Conservation (phyloP, 2,888 invertebrate species). For the Parascotia fuliginaria region DNA sequence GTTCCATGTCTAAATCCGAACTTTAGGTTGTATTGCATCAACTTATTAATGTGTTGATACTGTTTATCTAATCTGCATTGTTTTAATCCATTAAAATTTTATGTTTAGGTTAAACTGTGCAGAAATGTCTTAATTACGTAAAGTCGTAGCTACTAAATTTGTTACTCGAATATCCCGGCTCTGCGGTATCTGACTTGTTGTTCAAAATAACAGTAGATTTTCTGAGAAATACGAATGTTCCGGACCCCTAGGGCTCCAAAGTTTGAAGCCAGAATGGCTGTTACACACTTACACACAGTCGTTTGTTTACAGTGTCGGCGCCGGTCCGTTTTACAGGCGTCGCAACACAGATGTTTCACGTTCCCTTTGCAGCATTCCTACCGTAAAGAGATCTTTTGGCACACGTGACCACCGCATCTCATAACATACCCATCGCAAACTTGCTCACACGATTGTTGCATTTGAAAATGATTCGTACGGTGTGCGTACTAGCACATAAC, state of each 20-base stretch:
- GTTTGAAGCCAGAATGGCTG: constrained; percentile 40
- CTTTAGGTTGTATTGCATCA: no score
- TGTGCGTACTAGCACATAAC: constrained; percentile 34
- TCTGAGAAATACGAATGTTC: constrained; percentile 35
- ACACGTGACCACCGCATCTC: constrained; percentile 34
- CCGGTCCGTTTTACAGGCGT: constrained; percentile 26
- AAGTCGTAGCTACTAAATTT: constrained; percentile 20
- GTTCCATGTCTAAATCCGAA: no score
- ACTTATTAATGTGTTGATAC: not conserved
- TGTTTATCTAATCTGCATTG: not conserved
- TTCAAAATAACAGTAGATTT: constrained; percentile 36
- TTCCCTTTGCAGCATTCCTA: constrained; percentile 25
- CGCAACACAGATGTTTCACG: constrained; percentile 44
- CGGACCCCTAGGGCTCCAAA: constrained; percentile 38
- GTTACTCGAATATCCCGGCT: constrained; percentile 23
- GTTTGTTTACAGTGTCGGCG: constrained; percentile 35
- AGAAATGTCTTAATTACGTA: not conserved
- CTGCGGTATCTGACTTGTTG: constrained; percentile 27
- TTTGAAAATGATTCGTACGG: constrained; percentile 38
- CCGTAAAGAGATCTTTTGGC: constrained; percentile 27
- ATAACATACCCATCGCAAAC: constrained; percentile 33
- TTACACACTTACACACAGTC: constrained; percentile 29
- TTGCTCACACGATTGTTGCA: constrained; percentile 30
- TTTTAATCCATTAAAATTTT: not conserved
- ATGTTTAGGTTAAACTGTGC: not conserved